A percentile compares a stretch with the other conserved stretches of the same genome.
These are phyloP conservation scores for Drosophila athabasca DNA, from an alignment of 1,140 invertebrate species.

Conservation along the genomic window DNA sequence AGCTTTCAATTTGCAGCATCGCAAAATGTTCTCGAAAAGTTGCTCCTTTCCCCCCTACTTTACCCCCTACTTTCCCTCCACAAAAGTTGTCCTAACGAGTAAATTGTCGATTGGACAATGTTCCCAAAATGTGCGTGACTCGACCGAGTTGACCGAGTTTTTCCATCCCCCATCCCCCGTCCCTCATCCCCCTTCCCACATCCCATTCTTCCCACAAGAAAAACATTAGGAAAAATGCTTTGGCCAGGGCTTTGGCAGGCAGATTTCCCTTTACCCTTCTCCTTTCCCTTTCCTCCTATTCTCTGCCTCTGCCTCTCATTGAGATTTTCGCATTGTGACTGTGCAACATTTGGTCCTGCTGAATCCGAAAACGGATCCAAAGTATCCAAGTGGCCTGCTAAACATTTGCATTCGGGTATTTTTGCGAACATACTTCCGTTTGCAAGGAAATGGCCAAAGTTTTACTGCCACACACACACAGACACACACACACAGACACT, in stretches of 20 bases:
- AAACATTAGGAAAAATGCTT: background rate
- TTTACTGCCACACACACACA: constrained; percentile 17
- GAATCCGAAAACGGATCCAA: no score
- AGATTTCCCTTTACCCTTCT: constrained; percentile 21
- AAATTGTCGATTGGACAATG: constrained; percentile 78
- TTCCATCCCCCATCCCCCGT: background rate
- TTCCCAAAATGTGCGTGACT: constrained; percentile 47
- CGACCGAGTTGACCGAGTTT: constrained; percentile 51
- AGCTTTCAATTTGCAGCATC: constrained; percentile 54
- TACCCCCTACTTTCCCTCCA: background rate
- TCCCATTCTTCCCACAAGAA: no score
- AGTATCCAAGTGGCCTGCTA: constrained; percentile 46
- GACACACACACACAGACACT: background rate
- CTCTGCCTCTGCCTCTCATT: background rate
- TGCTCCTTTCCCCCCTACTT: background rate
- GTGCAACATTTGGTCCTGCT: constrained; percentile 22
- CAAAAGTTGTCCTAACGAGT: constrained; percentile 69
- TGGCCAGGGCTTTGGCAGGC: background rate
- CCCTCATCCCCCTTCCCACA: no score
- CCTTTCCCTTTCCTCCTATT: background rate
- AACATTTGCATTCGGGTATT: constrained; percentile 47
- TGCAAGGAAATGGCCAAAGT: constrained; percentile 52
- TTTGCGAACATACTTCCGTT: constrained; percentile 11
- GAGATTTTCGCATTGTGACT: constrained; percentile 37
- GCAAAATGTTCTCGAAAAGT: constrained; percentile 38